Percentiles rank a stretch among this genome's conserved stretches.
These are phyloP conservation scores for Monoplex corrugatus DNA, from an alignment of 2,888 invertebrate genomes.

Conservation along the genomic window DNA sequence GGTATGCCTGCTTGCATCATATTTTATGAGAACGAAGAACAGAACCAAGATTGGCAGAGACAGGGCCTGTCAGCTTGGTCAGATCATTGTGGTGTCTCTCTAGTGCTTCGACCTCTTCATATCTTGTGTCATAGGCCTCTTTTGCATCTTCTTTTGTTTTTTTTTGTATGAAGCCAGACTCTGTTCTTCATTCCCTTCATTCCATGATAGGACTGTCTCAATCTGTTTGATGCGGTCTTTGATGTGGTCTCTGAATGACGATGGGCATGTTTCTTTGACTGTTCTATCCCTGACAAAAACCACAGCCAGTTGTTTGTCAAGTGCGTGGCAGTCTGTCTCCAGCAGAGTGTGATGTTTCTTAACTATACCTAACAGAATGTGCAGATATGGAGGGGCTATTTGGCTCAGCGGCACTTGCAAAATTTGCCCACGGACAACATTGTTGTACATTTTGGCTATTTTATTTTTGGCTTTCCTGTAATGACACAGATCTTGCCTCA, in stretches of 20 bases:
- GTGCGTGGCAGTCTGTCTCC: neutral
- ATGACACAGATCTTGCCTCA: neutral
- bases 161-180: neutral
- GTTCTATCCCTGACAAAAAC: neutral
- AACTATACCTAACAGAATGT: constrained; percentile 42
- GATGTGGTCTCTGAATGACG: no score
- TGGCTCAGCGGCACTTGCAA: neutral
- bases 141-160: neutral
- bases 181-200: no score
- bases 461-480: constrained; percentile 4
- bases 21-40: constrained; percentile 1
- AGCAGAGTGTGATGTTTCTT: constrained; percentile 31
- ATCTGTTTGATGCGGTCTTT: no score
- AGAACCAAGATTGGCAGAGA: neutral
- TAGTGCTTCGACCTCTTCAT: neutral
- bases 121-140: neutral
- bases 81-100: neutral
- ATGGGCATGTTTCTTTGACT: no score
- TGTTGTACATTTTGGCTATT: neutral
- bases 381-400: constrained; percentile 34
- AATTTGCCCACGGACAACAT: neutral
- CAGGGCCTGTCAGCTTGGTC: neutral
- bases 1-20: constrained; percentile 6
- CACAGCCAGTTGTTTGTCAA: constrained; percentile 19
- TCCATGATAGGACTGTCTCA: no score